Evolutionary conservation across 1,140 invertebrate genomes (phyloP).

Genomic region (Drosophila suzukii): DNA sequence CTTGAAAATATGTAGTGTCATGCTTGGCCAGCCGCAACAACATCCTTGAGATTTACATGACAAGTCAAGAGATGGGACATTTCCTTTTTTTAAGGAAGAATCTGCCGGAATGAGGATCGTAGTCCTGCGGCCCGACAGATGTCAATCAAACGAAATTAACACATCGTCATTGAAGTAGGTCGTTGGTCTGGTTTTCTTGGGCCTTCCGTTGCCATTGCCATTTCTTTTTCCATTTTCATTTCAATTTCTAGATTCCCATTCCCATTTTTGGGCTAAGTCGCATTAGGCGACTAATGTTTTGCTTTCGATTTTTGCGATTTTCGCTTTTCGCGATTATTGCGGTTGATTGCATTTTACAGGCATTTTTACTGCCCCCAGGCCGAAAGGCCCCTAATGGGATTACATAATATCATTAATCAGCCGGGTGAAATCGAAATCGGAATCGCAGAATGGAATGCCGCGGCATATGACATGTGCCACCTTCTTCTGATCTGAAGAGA

Average conservation of each 20-base stretch:
- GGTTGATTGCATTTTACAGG: slow-evolving; percentile 61
- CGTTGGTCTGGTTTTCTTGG: slow-evolving; percentile 31
- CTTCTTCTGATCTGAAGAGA: background rate
- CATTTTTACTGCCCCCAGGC: slow-evolving; percentile 15
- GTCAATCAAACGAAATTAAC: slow-evolving; percentile 80
- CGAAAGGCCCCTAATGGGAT: slow-evolving; percentile 59
- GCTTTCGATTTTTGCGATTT: slow-evolving; percentile 33
- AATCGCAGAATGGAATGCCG: slow-evolving; percentile 6
- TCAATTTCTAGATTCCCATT: slow-evolving; percentile 7
- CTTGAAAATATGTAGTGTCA: slow-evolving; percentile 56
- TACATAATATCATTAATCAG: slow-evolving; percentile 80
- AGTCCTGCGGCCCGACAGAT: slow-evolving; percentile 54
- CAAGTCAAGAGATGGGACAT: slow-evolving; percentile 24
- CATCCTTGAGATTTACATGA: slow-evolving; percentile 62
- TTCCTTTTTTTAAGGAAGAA: slow-evolving; percentile 54
- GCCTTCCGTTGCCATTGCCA: slow-evolving; percentile 4
- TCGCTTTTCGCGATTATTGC: slow-evolving; percentile 69
- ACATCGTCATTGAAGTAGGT: slow-evolving; percentile 59
- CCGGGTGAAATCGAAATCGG: slow-evolving; percentile 55
- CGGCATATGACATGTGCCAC: slow-evolving; percentile 58
- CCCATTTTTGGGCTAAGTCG: slow-evolving; percentile 41
- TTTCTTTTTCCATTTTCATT: background rate
- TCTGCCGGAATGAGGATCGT: slow-evolving; percentile 21
- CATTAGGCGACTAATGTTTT: slow-evolving; percentile 74
- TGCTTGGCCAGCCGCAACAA: slow-evolving; percentile 54